Evolutionary conservation across 2,888 invertebrate genomes (phyloP), one percentile per base, ranked within the genome.

Genomic region (Agrotis ipsilon): DNA sequence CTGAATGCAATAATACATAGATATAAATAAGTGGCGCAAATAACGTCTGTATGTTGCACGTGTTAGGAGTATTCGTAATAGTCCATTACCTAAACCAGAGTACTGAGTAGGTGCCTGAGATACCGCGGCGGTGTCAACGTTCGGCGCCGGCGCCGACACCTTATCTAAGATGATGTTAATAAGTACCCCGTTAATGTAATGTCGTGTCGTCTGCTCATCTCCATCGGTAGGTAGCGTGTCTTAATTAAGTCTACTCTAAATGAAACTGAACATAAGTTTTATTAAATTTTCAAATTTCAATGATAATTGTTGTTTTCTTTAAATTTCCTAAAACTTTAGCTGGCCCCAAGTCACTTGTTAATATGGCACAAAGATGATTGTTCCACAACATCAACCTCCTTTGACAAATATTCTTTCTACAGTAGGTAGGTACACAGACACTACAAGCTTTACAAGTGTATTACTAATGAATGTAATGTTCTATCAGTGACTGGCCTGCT

Each of bases 251-350:
- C 92, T 92, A 92, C 89, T 92, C 89, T 92, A 87, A 90, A 93
- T 92, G 90, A 92, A 94, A 94, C 91, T 93, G 92, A 92, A 80
- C 68, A 92, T 93, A 93, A 92, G 92, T 92, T 94, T 94, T 94
- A 95, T 93, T 94, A 96, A 95, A 95, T 94, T 95, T 95, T 94
- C 94, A 92, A 94, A 94, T 95, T 94, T 95, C 94, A 89, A 88
- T 82, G 84, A 85, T 77, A 46, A 39, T 78, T 64, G 76, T 82
- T 90, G 86, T 87, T 85, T 88, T 76, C 46, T 65, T 73, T 68
- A 39, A 52, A 39, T 46, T 48, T n/a, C n/a, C n/a, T 6, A 13
- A n/a, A 39, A 11, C 11, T 32, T 0, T 39, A 39, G 39, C 39
- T 2, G 11, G 11, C 39, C 11, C 39, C 39, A 39, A 11, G 39